Evolutionary conservation across 2,888 invertebrate species (phyloP), one percentile per base, ranked within the genome.

Genomic region (Drosophila colorata): DNA sequence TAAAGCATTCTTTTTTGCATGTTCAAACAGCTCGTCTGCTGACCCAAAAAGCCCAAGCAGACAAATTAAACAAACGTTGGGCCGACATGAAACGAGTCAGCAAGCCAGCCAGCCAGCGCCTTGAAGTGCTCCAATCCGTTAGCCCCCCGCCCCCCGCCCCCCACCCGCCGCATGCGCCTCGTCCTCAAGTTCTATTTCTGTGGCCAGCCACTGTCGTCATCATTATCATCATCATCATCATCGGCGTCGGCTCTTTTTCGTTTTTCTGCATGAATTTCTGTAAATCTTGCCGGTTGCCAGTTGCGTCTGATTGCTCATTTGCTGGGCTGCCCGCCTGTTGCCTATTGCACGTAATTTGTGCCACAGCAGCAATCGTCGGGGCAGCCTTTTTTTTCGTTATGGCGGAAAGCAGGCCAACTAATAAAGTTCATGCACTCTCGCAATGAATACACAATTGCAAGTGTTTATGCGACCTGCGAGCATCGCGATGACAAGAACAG

Each of bases 1-100:
- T 44, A 33, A 55, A 47, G 55, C 47, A 56, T 46, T 16, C 40
- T 35, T 48, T 74, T 77, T 77, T 68, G 80, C 78, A 60, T 78
- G 58, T 46, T 11, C 46, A 33, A 13, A 4, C 33, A 33, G 33
- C 68, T 66, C 63, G 47, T 76, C 64, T 68, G 63, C 51, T 85
- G 87, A 81, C 84, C 81, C 80, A 63, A 41, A 63, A 14, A 81
- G 59, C 80, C 78, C 70, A 74, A 78, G 84, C 78, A 84, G 81
- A 84, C 84, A 84, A 74, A 81, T 87, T 87, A 81, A 81, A 84
- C 84, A 81, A 81, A 81, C 84, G 79, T 63, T 65, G 68, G 74
- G 31, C 49, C 44, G 55, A 57, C 82, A 80, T 74, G 60, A 78
- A 70, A 58, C 79, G 61, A 63, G 76, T 44, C 80, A 83, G 61